A percentile compares a stretch with the other conserved stretches of the same genome.
Conservation (phyloP, 2,888 invertebrate species). For the Cephonodes hylas region DNA sequence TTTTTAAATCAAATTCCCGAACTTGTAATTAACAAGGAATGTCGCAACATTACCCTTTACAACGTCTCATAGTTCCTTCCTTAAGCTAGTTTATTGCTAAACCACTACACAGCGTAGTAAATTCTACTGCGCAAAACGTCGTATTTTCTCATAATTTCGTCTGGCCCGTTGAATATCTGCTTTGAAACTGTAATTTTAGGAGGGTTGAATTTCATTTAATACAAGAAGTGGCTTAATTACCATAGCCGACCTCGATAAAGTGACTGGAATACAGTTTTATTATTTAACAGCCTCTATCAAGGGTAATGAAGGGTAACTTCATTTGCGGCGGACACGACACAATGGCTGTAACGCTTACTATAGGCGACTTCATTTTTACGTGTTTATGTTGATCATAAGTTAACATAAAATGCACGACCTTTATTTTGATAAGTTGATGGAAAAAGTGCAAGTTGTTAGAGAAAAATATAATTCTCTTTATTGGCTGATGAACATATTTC, state of each 20-base stretch:
- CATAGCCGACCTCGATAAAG: conserved; percentile 32
- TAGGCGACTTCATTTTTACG: not conserved
- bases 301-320: conserved; percentile 57
- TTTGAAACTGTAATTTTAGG: conserved; percentile 19
- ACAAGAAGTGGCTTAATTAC: conserved; percentile 32
- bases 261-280: conserved; percentile 45
- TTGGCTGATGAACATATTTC: too few relatives aligned
- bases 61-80: not conserved
- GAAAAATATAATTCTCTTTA: too few relatives aligned
- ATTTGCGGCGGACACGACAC: conserved; percentile 30
- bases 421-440: not conserved
- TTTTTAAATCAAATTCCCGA: not conserved
- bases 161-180: conserved; percentile 4
- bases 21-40: not conserved
- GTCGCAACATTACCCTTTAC: not conserved
- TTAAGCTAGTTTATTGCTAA: not conserved
- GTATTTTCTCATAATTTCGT: not conserved
- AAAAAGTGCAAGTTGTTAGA: too few relatives aligned
- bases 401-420: conserved; percentile 8
- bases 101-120: not conserved
- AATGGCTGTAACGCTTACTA: conserved; percentile 10
- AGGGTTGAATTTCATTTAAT: conserved; percentile 23
- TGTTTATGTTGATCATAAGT: conserved; percentile 16
- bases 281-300: conserved; percentile 53
- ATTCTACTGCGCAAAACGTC: not conserved